Conservation (phyloP, 1,140 invertebrate species). For the Cotesia typhae region DNA sequence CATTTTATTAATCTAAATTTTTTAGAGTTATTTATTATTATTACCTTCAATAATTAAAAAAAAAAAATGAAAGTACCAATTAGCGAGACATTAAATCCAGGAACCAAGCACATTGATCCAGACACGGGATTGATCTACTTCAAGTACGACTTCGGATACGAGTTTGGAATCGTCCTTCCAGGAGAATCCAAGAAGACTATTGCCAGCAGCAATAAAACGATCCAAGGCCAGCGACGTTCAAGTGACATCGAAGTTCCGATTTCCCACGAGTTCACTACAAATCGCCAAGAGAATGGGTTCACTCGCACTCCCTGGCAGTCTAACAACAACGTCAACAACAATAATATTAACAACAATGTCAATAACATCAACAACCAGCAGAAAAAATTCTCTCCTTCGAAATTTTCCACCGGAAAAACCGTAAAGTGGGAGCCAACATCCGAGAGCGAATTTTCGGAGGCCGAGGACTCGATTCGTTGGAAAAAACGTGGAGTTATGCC, state of each 20-base stretch:
- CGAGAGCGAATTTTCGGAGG: conserved; percentile 71
- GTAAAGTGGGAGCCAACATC: conserved; percentile 74
- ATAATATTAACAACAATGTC: conserved; percentile 30
- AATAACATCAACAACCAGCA: conserved; percentile 26
- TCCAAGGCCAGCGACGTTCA: conserved; percentile 65
- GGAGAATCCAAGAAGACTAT: conserved; percentile 71
- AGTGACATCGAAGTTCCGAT: conserved; percentile 72
- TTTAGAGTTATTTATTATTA: no score
- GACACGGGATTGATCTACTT: conserved; percentile 82
- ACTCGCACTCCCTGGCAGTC: conserved; percentile 40
- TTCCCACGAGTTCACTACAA: conserved; percentile 68
- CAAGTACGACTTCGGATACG: conserved; percentile 85
- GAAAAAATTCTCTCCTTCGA: conserved; percentile 38
- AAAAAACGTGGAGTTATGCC: conserved; percentile 61
- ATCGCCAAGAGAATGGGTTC: conserved; percentile 54
- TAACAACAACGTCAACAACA: not conserved
- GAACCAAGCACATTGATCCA: conserved; percentile 80
- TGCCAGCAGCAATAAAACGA: conserved; percentile 62
- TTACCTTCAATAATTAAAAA: no score
- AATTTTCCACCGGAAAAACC: conserved; percentile 63
- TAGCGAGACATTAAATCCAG: conserved; percentile 58
- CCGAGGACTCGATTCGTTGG: conserved; percentile 59
- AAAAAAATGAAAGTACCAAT: conserved; percentile 17
- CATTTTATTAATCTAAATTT: not conserved
- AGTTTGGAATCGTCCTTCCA: conserved; percentile 79